Percentiles rank a stretch among this genome's conserved stretches.
Conservation (phyloP, 2,888 invertebrate species). For the Melanargia galathea region DNA sequence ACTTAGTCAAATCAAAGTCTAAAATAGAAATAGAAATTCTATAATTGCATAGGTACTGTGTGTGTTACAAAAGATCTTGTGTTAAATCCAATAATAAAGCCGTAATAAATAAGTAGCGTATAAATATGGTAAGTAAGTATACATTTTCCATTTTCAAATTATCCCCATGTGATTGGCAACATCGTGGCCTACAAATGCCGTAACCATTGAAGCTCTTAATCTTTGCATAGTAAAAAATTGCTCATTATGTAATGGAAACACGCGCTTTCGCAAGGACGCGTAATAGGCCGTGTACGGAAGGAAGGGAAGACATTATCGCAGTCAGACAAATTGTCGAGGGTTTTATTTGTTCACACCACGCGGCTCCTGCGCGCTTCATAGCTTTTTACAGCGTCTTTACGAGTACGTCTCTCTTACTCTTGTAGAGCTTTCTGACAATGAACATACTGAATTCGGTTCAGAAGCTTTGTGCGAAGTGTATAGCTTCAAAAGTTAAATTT, state of each 20-base stretch:
- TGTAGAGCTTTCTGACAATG: not conserved
- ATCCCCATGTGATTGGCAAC: no score
- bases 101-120: no score
- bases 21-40: no score
- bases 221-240: not conserved
- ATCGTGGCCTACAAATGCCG: no score
- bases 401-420: not conserved
- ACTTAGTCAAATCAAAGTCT: no score
- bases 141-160: no score
- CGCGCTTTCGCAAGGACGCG: slow-evolving; percentile 1
- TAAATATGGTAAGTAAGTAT: no score
- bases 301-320: slow-evolving; percentile 16
- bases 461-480: not conserved
- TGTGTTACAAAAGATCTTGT: no score
- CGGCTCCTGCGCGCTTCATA: not conserved
- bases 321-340: slow-evolving; percentile 1
- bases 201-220: not conserved
- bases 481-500: not conserved
- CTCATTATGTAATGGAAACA: slow-evolving; percentile 3
- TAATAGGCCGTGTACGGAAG: slow-evolving; percentile 13
- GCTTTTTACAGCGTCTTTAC: slow-evolving; percentile 6
- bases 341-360: slow-evolving; percentile 12
- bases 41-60: no score
- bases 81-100: no score
- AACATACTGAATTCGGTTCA: not conserved